phyloP scores from a whole-genome alignment of 2,888 invertebrate species.

The Phlogophora meticulosa region DNA sequence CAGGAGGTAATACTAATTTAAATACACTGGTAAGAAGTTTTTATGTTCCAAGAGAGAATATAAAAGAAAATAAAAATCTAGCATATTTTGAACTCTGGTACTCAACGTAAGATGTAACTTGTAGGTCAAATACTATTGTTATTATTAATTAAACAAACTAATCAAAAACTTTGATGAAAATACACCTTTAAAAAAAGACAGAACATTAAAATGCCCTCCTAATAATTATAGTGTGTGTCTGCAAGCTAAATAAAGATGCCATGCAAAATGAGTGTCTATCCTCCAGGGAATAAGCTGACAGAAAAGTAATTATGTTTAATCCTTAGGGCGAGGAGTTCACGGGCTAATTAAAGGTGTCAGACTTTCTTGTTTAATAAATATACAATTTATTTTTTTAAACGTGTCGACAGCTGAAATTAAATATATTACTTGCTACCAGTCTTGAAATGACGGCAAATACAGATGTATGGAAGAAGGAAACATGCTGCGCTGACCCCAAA shows the following conservation, averaged over 20 bases:
- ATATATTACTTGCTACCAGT: not conserved
- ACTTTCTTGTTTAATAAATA: slow-evolving; percentile 16
- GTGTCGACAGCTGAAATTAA: not conserved
- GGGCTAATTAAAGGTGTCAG: slow-evolving; percentile 68
- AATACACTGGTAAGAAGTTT: too few species aligned
- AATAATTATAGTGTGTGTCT: slow-evolving; percentile 51
- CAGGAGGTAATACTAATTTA: too few species aligned
- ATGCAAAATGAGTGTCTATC: slow-evolving; percentile 59
- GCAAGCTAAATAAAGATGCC: slow-evolving; percentile 48
- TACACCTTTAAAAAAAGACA: not conserved
- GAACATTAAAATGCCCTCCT: slow-evolving; percentile 1
- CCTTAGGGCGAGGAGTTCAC: slow-evolving; percentile 62
- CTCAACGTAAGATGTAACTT: too few species aligned
- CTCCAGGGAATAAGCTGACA: slow-evolving; percentile 63
- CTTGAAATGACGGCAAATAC: too few species aligned
- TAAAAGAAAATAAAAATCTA: too few species aligned
- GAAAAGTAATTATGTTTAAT: slow-evolving; percentile 71
- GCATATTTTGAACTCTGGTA: too few species aligned
- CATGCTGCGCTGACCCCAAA: too few species aligned
- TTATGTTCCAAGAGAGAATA: too few species aligned
- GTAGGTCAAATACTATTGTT: too few species aligned
- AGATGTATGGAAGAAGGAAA: too few species aligned
- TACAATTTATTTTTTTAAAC: not conserved
- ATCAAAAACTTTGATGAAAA: not conserved
- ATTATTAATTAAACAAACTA: too few species aligned